Evolutionary conservation across 2,888 invertebrate genomes (phyloP), one percentile per base, ranked within the genome.

Genomic region (Galerucella calmariensis): DNA sequence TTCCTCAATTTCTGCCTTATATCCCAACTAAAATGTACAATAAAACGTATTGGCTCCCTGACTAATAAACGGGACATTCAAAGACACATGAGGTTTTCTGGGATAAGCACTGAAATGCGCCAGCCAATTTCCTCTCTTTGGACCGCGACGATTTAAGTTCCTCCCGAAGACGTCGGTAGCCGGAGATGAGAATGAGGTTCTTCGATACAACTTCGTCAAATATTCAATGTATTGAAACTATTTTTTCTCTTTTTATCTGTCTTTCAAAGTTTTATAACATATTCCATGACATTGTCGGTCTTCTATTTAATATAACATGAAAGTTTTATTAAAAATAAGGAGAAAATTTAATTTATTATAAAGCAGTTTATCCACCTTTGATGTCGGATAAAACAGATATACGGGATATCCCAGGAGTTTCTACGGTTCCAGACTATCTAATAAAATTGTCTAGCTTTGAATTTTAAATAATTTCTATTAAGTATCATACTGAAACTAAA

Each of bases 101-200:
- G 74, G 75, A 77, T 77, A 70, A 73, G 71, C 70, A 53, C 27
- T 51, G 68, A 66, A 66, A 75, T 73, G 72, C 69, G 74, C 68
- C 27, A 67, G 65, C 73, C 78, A 78, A 78, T 78, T 78, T 78
- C 76, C 76, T 78, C 71, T 44, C 65, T 69, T 75, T 75, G 75
- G 74, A 69, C 76, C 74, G 63, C 78, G 75, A 69, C 74, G 75
- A 71, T 77, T 75, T 75, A 69, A 74, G 72, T 67, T 74, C 67
- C 74, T 75, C 67, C 76, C 69, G 73, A 66, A 78, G 77, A 77
- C 76, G 77, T 78, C 76, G 72, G 73, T 79, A 74, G 69, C 78
- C 80, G 79, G 79, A 78, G 76, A 70, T 73, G 75, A 78, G 76
- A 77, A 76, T 69, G 72, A 69, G 73, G 75, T 56, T 69, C 24